Conservation (phyloP, 1,140 invertebrate species). For the Scaptomyza montana region DNA sequence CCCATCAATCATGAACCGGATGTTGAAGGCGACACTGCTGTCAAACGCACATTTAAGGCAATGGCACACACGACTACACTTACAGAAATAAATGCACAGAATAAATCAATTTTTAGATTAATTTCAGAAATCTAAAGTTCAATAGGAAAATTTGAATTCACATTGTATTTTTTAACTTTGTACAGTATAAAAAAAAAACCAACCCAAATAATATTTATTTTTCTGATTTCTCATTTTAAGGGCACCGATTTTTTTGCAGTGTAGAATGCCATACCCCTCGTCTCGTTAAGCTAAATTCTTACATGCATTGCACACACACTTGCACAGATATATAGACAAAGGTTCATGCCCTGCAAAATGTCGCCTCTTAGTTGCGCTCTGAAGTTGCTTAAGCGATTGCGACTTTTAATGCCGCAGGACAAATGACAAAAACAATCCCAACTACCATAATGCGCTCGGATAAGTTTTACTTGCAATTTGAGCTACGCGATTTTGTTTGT, state of each 20-base stretch:
- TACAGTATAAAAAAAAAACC: too few relatives aligned
- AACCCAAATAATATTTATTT: too few relatives aligned
- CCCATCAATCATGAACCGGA: constrained; percentile 64
- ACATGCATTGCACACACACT: not conserved
- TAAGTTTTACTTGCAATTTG: constrained; percentile 26
- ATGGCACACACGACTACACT: constrained; percentile 1
- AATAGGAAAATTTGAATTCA: too few relatives aligned
- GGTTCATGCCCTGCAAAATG: constrained; percentile 49
- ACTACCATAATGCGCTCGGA: constrained; percentile 28
- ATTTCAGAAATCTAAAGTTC: too few relatives aligned
- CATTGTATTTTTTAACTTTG: too few relatives aligned
- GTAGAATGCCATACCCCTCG: constrained; percentile 10
- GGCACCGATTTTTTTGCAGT: not conserved
- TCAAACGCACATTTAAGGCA: constrained; percentile 29
- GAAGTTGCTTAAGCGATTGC: constrained; percentile 30
- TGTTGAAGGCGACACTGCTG: constrained; percentile 30
- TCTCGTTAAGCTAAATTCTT: constrained; percentile 32
- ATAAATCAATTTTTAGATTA: too few relatives aligned
- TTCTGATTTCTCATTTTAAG: too few relatives aligned
- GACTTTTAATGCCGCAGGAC: constrained; percentile 48
- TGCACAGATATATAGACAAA: not conserved
- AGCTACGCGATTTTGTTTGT: constrained; percentile 24
- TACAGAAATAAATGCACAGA: not conserved
- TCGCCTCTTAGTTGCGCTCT: constrained; percentile 21
- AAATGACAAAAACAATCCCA: constrained; percentile 6